These are phyloP conservation scores for Axis porcinus DNA, from an alignment of 2,113 vertebrate genomes.

Conservation along the genomic window DNA sequence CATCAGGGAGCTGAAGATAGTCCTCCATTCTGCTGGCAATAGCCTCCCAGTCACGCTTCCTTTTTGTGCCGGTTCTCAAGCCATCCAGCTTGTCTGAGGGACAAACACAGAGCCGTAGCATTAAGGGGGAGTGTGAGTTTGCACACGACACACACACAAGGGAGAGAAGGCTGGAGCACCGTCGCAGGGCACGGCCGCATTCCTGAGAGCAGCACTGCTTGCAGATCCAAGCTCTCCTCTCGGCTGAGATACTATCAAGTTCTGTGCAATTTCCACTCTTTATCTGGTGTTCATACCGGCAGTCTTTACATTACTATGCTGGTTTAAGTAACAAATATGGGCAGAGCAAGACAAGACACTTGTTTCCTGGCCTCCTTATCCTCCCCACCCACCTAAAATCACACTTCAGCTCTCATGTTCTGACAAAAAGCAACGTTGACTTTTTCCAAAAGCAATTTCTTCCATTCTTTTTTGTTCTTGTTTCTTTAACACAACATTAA, in stretches of 20 bases:
- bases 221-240: conserved; percentile 72
- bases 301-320: neutral
- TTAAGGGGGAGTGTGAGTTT: conserved; percentile 74
- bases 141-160: conserved; percentile 66
- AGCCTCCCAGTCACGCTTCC: conserved; percentile 92
- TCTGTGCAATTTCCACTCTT: conserved; percentile 70
- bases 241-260: conserved; percentile 54
- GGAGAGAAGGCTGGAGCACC: conserved; percentile 61
- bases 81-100: conserved; percentile 97
- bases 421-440: conserved; percentile 42
- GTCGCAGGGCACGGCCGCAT: conserved; percentile 58
- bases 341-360: conserved; percentile 48
- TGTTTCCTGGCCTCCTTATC: neutral
- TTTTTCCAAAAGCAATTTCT: conserved; percentile 35
- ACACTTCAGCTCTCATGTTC: conserved; percentile 37
- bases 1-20: conserved; percentile 97
- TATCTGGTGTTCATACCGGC: conserved; percentile 66
- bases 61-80: conserved; percentile 91
- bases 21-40: conserved; percentile 92
- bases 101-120: conserved; percentile 81
- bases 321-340: neutral
- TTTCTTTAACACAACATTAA: conserved; percentile 53
- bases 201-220: conserved; percentile 63
- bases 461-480: conserved; percentile 18
- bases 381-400: neutral